A percentile compares a stretch with the other conserved stretches of the same genome.
These are phyloP conservation scores for Protonemura montana DNA, from an alignment of 2,888 invertebrate genomes.

Conservation along the genomic window DNA sequence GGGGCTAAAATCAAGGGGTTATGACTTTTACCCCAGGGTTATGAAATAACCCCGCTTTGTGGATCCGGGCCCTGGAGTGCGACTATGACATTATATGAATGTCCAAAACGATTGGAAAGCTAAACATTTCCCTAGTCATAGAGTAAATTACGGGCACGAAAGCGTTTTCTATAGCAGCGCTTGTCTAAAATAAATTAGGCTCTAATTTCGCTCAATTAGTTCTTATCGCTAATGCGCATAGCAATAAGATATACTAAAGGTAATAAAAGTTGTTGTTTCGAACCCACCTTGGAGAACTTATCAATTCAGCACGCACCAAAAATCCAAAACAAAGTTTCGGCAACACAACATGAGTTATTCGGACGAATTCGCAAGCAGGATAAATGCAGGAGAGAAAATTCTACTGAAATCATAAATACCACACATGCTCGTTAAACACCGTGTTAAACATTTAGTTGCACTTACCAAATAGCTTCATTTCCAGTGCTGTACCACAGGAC, in stretches of 20 bases:
- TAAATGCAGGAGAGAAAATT: not conserved
- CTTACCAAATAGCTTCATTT: conserved; percentile 60
- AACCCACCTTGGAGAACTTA: not conserved
- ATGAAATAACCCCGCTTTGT: too few relatives aligned
- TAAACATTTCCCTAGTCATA: not conserved
- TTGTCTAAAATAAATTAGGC: not conserved
- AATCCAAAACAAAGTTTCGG: not conserved
- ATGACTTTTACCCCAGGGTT: too few relatives aligned
- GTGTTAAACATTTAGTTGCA: conserved; percentile 50
- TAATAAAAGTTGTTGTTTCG: not conserved
- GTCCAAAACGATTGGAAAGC: not conserved
- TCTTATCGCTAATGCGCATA: not conserved
- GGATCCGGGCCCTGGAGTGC: too few relatives aligned
- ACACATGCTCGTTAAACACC: not conserved
- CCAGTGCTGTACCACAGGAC: conserved; percentile 59
- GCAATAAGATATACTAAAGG: not conserved
- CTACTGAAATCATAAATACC: not conserved
- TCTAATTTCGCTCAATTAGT: not conserved
- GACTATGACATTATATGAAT: not conserved
- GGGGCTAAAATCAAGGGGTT: too few relatives aligned
- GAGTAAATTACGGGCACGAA: not conserved
- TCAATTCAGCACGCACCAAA: not conserved
- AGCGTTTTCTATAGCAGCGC: not conserved
- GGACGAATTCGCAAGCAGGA: not conserved
- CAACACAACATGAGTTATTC: not conserved